phyloP scores from a whole-genome alignment of 2,888 invertebrate species.

The Heteropelma amictum region DNA sequence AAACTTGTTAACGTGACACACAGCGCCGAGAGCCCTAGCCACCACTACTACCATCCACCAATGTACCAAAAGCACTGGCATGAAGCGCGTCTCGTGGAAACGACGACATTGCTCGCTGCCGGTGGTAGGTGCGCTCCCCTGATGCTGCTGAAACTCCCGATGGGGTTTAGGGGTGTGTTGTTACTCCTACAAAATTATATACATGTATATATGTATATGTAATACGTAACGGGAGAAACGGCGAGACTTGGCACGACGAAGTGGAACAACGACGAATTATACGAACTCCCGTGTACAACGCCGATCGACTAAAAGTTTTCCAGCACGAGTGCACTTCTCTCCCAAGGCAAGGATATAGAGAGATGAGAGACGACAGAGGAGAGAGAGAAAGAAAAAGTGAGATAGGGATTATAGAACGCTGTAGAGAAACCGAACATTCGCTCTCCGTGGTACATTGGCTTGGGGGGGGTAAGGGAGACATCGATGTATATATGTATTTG shows the following conservation, averaged over 20 bases:
- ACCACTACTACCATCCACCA: constrained; percentile 13
- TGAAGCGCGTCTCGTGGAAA: constrained; percentile 43
- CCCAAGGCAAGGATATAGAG: constrained; percentile 25
- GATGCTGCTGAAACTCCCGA: constrained; percentile 52
- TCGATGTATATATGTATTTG: neutral
- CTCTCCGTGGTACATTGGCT: constrained; percentile 3
- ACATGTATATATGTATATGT: neutral
- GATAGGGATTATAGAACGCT: constrained; percentile 15
- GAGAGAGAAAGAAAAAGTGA: constrained; percentile 2
- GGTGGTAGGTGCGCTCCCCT: constrained; percentile 36
- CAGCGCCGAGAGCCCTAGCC: constrained; percentile 38
- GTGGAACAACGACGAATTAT: constrained; percentile 65
- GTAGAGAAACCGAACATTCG: constrained; percentile 21
- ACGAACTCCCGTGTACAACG: constrained; percentile 56
- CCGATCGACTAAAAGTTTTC: constrained; percentile 57
- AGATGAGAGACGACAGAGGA: neutral
- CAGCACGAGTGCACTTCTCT: constrained; percentile 55
- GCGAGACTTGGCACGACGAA: constrained; percentile 62
- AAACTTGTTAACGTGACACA: constrained; percentile 58
- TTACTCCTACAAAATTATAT: constrained; percentile 7
- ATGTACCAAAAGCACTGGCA: constrained; percentile 2
- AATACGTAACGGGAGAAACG: constrained; percentile 25
- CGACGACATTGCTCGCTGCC: constrained; percentile 31
- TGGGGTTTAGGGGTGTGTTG: constrained; percentile 46
- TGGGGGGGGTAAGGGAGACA: neutral